A percentile compares a stretch with the other conserved stretches of the same genome.
Evolutionary conservation across 1,140 invertebrate species (phyloP).

Genomic region (Dendrolimus kikuchii): DNA sequence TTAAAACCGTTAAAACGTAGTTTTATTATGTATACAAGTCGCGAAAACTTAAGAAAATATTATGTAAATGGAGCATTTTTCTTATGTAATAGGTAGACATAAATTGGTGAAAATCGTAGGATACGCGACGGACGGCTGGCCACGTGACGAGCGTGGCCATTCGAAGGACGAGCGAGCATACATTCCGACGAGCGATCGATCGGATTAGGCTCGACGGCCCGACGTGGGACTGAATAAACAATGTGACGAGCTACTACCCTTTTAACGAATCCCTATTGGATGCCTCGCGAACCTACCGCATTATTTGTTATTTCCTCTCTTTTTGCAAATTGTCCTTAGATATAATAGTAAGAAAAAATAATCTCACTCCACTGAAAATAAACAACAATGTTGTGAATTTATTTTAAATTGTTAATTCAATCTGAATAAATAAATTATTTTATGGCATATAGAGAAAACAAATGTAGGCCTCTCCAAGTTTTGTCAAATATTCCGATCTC

Average conservation of each 20-base stretch:
- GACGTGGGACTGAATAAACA: constrained; percentile 55
- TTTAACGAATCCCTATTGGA: constrained; percentile 50
- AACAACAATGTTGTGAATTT: no score
- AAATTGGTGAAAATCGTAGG: not conserved
- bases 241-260: constrained; percentile 54
- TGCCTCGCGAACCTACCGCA: constrained; percentile 21
- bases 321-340: not conserved
- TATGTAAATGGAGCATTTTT: constrained; percentile 15
- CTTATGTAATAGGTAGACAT: constrained; percentile 7
- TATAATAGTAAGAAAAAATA: no score
- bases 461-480: no score
- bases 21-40: no score
- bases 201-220: constrained; percentile 24
- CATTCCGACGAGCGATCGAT: constrained; percentile 27
- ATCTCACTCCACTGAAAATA: no score
- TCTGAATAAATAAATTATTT: no score
- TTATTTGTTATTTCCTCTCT: constrained; percentile 19
- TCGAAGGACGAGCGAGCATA: constrained; percentile 9
- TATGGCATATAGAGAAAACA: no score
- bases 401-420: no score
- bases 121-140: not conserved
- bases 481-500: no score
- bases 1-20: no score
- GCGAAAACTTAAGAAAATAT: no score
- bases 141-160: not conserved